Conservation (phyloP, 2,797 vertebrate genomes). For the Lagorchestes hirsutus region DNA sequence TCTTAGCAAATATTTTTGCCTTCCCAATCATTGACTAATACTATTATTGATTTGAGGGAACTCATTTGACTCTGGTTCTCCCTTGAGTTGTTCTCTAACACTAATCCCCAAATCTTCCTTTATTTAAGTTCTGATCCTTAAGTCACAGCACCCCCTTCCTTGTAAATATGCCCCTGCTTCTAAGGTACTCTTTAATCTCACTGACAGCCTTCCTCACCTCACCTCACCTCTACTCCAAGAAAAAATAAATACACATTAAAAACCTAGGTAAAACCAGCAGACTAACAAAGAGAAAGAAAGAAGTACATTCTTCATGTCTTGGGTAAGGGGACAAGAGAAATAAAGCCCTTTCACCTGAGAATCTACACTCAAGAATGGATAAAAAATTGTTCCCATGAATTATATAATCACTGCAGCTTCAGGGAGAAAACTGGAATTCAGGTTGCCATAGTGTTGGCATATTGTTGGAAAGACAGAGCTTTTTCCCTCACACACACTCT, state of each 20-base stretch:
- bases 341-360: conserved; percentile 82
- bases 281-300: neutral
- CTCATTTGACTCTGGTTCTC: conserved; percentile 27
- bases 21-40: conserved; percentile 34
- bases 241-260: neutral
- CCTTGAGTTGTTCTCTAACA: conserved; percentile 44
- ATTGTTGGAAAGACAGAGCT: conserved; percentile 84
- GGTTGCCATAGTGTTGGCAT: conserved; percentile 87
- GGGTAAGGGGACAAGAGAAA: conserved; percentile 7
- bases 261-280: neutral
- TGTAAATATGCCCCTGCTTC: conserved; percentile 45
- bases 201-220: neutral
- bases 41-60: conserved; percentile 39
- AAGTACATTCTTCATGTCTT: neutral
- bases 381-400: conserved; percentile 85
- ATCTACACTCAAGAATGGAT: conserved; percentile 78
- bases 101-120: conserved; percentile 38
- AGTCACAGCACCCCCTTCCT: conserved; percentile 58
- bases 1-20: conserved; percentile 46
- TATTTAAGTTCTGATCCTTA: conserved; percentile 33
- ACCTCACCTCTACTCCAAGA: neutral
- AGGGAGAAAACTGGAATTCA: conserved; percentile 82
- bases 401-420: conserved; percentile 90
- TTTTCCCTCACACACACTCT: conserved; percentile 75
- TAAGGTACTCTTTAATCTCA: neutral